Evolutionary conservation across 2,797 vertebrate genomes (phyloP).

Genomic region (Ambastaia sidthimunki): DNA sequence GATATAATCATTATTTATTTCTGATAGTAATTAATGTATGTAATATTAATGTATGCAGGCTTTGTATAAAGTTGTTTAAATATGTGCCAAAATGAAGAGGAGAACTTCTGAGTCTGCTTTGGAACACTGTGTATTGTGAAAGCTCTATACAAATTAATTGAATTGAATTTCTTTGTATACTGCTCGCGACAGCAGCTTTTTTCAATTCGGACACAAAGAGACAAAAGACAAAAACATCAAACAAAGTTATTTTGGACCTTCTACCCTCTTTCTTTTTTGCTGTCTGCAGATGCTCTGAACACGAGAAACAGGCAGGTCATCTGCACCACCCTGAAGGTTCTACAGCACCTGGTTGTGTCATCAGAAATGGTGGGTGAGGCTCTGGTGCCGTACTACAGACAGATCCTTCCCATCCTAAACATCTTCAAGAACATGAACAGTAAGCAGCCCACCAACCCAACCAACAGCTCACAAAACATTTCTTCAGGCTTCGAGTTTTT

Average conservation of each 20-base stretch:
- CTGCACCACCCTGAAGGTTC: slow-evolving; percentile 88
- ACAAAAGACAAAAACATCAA: neutral
- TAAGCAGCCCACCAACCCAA: slow-evolving; percentile 70
- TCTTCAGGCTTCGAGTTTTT: neutral
- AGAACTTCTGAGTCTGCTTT: too few species aligned
- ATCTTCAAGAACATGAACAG: slow-evolving; percentile 94
- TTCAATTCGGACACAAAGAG: neutral
- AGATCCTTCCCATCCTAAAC: slow-evolving; percentile 92
- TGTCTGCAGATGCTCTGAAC: slow-evolving; percentile 85
- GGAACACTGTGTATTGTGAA: too few species aligned
- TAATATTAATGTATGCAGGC: too few species aligned
- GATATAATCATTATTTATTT: neutral
- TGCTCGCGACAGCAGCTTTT: neutral
- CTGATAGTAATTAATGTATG: too few species aligned
- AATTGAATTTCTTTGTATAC: neutral
- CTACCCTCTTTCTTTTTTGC: slow-evolving; percentile 25
- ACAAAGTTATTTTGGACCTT: neutral
- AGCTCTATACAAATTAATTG: too few species aligned
- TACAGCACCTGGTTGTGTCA: slow-evolving; percentile 91
- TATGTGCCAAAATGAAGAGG: too few species aligned
- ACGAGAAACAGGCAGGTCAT: slow-evolving; percentile 88
- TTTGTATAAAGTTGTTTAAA: too few species aligned
- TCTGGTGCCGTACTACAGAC: slow-evolving; percentile 91
- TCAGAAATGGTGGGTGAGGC: slow-evolving; percentile 81
- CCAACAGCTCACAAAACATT: neutral